These are phyloP conservation scores for Lutjanus argentimaculatus DNA, from an alignment of 2,797 vertebrate genomes.

Conservation along the genomic window DNA sequence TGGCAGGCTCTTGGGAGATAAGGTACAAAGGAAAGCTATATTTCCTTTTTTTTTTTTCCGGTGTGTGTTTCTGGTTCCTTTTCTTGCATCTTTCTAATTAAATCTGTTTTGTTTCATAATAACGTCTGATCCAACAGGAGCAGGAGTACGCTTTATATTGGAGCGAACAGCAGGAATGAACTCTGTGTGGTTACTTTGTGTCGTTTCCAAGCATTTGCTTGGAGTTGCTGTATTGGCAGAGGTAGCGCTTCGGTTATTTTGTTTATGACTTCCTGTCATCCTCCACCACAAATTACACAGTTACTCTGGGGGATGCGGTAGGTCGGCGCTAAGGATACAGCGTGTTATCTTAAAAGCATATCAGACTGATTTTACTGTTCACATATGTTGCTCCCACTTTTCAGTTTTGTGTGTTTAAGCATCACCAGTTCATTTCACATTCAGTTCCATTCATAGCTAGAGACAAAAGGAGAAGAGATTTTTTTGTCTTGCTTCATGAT, in stretches of 20 bases:
- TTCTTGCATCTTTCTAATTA: conserved; percentile 73
- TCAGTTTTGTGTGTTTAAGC: conserved; percentile 17
- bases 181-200: conserved; percentile 27
- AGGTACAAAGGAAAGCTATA: conserved; percentile 60
- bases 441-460: conserved; percentile 30
- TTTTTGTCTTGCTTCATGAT: conserved; percentile 34
- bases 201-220: conserved; percentile 50
- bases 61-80: conserved; percentile 34
- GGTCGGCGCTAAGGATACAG: conserved; percentile 5
- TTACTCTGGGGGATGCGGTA: conserved; percentile 20
- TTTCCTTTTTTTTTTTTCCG: conserved; percentile 21
- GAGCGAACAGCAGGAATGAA: conserved; percentile 35
- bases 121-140: conserved; percentile 46
- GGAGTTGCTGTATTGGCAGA: conserved; percentile 60
- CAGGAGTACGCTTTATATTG: conserved; percentile 29
- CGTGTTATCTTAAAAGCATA: conserved; percentile 41
- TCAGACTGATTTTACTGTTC: neutral
- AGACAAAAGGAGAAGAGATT: conserved; percentile 24
- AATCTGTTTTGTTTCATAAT: conserved; percentile 74
- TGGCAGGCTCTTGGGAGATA: conserved; percentile 71
- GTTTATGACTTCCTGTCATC: conserved; percentile 76
- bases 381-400: conserved; percentile 29
- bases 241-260: conserved; percentile 48
- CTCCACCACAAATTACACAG: conserved; percentile 55
- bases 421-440: conserved; percentile 31